phyloP scores from a whole-genome alignment of 2,888 invertebrate species.

The Holacanthella duospinosa region DNA sequence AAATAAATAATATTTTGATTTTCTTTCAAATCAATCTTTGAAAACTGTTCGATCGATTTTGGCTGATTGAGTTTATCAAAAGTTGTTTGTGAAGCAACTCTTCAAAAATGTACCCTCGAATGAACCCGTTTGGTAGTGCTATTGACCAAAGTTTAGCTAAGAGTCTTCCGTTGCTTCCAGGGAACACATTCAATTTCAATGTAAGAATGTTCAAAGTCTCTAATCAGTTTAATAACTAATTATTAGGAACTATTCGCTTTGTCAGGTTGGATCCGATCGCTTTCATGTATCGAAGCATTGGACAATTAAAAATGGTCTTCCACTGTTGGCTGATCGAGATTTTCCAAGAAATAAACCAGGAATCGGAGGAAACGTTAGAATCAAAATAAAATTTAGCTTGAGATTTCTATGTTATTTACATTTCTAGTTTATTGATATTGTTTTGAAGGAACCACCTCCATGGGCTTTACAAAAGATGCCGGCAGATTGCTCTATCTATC shows the following conservation, averaged over 20 bases:
- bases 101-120: conserved; percentile 22
- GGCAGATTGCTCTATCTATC: conserved; percentile 59
- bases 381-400: too few relatives aligned
- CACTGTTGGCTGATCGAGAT: conserved; percentile 52
- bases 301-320: conserved; percentile 48
- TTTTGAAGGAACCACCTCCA: conserved; percentile 42
- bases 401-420: too few relatives aligned
- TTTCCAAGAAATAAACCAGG: conserved; percentile 45
- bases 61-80: neutral
- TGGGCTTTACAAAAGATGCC: conserved; percentile 44
- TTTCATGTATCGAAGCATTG: conserved; percentile 55
- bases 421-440: neutral
- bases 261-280: conserved; percentile 54
- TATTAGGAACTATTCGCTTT: neutral
- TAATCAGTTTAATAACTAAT: neutral
- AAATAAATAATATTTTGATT: too few relatives aligned
- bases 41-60: neutral
- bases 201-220: conserved; percentile 46
- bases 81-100: too few relatives aligned
- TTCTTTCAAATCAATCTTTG: too few relatives aligned
- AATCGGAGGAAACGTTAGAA: conserved; percentile 45
- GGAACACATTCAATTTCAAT: conserved; percentile 55
- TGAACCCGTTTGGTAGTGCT: conserved; percentile 22
- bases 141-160: conserved; percentile 28
- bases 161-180: conserved; percentile 59